Conservation (phyloP, 2,113 vertebrate genomes). For the Lynx canadensis region DNA sequence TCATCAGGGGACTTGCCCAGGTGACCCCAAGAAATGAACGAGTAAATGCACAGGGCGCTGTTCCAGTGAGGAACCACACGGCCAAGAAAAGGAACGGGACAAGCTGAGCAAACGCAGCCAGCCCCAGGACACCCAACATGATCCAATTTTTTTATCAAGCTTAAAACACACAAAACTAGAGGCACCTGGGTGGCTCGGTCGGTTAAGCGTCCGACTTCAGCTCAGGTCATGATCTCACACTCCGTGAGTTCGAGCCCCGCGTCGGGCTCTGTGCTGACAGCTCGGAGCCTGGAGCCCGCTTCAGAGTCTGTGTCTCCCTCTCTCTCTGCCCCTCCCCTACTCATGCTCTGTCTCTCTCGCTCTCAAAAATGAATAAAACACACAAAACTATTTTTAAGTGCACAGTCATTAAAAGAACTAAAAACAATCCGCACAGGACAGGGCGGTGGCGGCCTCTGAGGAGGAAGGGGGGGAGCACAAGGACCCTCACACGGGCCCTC, state of each 20-base stretch:
- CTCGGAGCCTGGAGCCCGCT: too few relatives aligned
- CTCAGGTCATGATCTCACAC: too few relatives aligned
- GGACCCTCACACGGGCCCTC: fast-evolving
- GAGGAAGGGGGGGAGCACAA: fast-evolving
- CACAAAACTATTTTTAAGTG: neutral
- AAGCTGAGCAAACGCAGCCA: neutral
- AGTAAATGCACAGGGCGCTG: neutral
- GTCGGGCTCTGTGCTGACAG: too few relatives aligned
- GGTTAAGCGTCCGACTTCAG: too few relatives aligned
- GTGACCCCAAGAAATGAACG: neutral
- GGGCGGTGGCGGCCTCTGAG: neutral
- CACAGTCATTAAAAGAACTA: neutral
- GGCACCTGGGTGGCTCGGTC: too few relatives aligned
- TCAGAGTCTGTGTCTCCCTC: too few relatives aligned
- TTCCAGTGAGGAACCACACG: fast-evolving
- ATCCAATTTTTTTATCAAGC: neutral
- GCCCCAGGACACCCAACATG: fast-evolving
- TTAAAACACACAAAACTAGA: neutral
- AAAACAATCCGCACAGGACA: neutral
- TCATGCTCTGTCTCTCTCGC: too few relatives aligned
- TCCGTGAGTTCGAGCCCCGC: too few relatives aligned
- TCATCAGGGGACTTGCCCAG: fast-evolving
- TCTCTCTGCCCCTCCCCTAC: too few relatives aligned
- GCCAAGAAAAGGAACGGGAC: neutral
- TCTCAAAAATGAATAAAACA: too few relatives aligned